Percentiles rank a stretch among this genome's conserved stretches.
Evolutionary conservation across 2,888 invertebrate species (phyloP).

Genomic region (Tetanocera ferruginea): DNA sequence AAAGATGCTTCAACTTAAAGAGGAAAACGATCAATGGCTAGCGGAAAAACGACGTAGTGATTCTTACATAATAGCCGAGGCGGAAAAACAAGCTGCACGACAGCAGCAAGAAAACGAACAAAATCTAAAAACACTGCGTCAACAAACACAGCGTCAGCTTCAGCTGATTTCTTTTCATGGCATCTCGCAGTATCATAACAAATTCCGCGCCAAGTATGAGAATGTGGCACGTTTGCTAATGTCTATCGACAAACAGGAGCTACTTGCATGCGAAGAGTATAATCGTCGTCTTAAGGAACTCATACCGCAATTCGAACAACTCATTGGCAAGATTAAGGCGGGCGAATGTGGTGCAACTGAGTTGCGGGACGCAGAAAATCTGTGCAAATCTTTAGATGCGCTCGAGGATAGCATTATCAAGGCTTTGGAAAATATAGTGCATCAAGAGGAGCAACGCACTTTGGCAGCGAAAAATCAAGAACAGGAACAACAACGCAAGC

Average conservation of each 20-base stretch:
- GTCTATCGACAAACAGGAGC: constrained; percentile 68
- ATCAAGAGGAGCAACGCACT: constrained; percentile 51
- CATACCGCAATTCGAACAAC: constrained; percentile 60
- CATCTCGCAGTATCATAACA: constrained; percentile 73
- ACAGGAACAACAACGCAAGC: constrained; percentile 48
- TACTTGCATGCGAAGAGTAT: constrained; percentile 59
- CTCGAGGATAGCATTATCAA: constrained; percentile 69
- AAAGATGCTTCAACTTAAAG: constrained; percentile 44
- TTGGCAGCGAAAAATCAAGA: constrained; percentile 28
- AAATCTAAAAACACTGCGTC: constrained; percentile 54
- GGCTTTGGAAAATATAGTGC: constrained; percentile 59
- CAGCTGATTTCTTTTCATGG: constrained; percentile 70
- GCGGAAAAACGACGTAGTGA: constrained; percentile 53
- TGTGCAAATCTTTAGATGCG: constrained; percentile 70
- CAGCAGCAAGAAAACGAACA: constrained; percentile 55
- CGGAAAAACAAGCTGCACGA: constrained; percentile 55
- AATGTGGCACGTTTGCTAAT: constrained; percentile 71
- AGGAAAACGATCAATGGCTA: constrained; percentile 48
- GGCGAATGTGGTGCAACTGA: constrained; percentile 72
- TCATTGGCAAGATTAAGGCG: constrained; percentile 61
- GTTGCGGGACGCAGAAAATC: constrained; percentile 72
- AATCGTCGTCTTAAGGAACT: constrained; percentile 68
- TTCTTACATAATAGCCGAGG: constrained; percentile 54
- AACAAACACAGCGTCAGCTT: constrained; percentile 57
- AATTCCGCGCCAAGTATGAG: constrained; percentile 73